A percentile compares a stretch with the other conserved stretches of the same genome.
Conservation (phyloP, 2,797 vertebrate genomes). For the Lacerta agilis region DNA sequence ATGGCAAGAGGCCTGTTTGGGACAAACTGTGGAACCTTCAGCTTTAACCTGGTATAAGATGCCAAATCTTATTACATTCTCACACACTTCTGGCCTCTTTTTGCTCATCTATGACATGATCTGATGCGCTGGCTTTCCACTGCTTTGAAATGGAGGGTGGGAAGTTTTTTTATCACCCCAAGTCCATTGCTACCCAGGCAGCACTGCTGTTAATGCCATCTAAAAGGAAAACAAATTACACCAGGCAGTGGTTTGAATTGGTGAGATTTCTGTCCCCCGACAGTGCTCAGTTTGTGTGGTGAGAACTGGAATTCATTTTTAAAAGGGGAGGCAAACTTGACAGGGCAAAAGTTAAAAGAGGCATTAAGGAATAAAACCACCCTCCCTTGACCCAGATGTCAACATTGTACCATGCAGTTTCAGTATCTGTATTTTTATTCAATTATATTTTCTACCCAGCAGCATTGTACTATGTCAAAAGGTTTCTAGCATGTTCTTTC, state of each 20-base stretch:
- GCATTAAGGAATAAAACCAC: neutral
- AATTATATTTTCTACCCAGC: no score
- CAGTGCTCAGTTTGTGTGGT: neutral
- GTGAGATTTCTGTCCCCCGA: neutral
- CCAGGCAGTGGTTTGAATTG: neutral
- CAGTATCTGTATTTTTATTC: neutral
- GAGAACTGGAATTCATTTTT: neutral
- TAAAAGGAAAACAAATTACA: slow-evolving; percentile 12
- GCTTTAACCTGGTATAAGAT: neutral
- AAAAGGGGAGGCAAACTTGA: neutral
- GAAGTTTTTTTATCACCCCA: neutral
- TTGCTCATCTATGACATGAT: neutral
- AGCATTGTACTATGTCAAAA: neutral
- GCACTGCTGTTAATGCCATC: neutral
- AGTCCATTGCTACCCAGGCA: neutral
- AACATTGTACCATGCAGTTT: neutral
- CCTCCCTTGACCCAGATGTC: rapidly evolving
- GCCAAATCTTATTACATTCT: neutral
- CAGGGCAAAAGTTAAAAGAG: neutral
- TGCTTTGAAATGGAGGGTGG: neutral
- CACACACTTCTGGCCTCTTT: neutral
- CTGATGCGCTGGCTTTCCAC: neutral
- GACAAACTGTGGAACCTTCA: neutral
- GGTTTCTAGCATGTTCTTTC: neutral
- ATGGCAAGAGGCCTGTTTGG: neutral